Evolutionary conservation across 2,888 invertebrate species (phyloP).

Genomic region (Nemapogon koenigi): DNA sequence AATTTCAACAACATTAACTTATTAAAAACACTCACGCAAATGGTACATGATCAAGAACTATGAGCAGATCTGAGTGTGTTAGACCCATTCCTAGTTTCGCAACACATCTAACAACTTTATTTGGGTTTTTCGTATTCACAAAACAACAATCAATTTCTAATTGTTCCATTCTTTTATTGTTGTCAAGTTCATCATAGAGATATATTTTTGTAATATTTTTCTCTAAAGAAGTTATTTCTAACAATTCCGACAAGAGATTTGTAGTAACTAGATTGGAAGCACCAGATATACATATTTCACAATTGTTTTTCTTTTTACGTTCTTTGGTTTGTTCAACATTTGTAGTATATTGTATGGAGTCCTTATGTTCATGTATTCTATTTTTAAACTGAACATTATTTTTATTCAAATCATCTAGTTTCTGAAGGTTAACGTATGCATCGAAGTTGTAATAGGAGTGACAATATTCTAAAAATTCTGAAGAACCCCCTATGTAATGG

Average conservation of each 20-base stretch:
- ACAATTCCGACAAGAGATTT: constrained; percentile 37
- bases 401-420: constrained; percentile 29
- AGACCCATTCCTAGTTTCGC: constrained; percentile 50
- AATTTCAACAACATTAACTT: not conserved
- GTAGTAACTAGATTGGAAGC: constrained; percentile 33
- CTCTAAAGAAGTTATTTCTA: constrained; percentile 23
- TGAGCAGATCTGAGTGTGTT: constrained; percentile 52
- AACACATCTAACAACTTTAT: constrained; percentile 40
- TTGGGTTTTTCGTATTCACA: constrained; percentile 20
- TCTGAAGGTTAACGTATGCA: constrained; percentile 30
- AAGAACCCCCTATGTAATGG: constrained; percentile 63
- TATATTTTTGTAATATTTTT: constrained; percentile 38
- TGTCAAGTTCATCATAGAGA: constrained; percentile 29
- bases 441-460: constrained; percentile 64
- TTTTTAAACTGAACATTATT: constrained; percentile 32
- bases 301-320: constrained; percentile 19
- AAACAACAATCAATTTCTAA: not conserved
- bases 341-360: constrained; percentile 1
- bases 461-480: constrained; percentile 68
- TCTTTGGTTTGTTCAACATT: constrained; percentile 14
- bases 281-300: constrained; percentile 39
- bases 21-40: constrained; percentile 29
- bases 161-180: constrained; percentile 14
- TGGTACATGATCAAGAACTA: constrained; percentile 53
- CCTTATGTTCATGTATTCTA: constrained; percentile 23